Conservation (phyloP, 2,888 invertebrate genomes). For the Adelphocoris suturalis region DNA sequence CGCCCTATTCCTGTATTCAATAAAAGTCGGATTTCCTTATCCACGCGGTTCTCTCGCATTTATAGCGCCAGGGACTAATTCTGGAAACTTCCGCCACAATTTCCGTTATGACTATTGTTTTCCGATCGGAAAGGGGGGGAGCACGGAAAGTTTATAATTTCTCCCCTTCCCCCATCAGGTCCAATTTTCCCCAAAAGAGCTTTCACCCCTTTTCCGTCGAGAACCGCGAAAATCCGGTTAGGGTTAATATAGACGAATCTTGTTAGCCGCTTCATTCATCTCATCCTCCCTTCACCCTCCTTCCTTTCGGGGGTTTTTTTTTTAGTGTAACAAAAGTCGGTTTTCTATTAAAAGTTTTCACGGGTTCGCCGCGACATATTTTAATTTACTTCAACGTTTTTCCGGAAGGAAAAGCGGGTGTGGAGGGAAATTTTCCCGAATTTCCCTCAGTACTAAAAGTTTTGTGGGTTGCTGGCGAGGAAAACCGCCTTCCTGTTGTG, state of each 20-base stretch:
- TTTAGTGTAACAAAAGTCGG: not conserved
- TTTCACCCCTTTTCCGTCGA: not conserved
- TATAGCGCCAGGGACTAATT: too few species aligned
- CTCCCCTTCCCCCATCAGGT: not conserved
- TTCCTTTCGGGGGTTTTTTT: not conserved
- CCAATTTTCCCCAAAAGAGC: not conserved
- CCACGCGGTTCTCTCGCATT: too few species aligned
- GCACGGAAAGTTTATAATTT: not conserved
- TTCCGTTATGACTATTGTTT: slow-evolving; percentile 7
- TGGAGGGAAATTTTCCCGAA: not conserved
- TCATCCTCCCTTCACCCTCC: not conserved
- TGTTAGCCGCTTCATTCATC: slow-evolving; percentile 31
- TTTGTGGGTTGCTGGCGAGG: not conserved
- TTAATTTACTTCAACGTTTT: slow-evolving; percentile 5
- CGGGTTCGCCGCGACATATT: not conserved
- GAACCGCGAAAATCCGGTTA: not conserved
- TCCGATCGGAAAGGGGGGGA: not conserved
- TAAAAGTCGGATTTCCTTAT: too few species aligned
- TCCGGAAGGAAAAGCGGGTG: not conserved
- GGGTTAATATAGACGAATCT: slow-evolving; percentile 36
- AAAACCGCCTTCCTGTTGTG: not conserved
- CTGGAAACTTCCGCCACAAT: not conserved
- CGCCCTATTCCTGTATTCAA: too few species aligned
- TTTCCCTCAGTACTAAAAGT: not conserved
- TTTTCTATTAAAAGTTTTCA: slow-evolving; percentile 29